Base-by-base conservation (phyloP, 92 coral and sea anemone species). In the Epizoanthus stellaris region DNA sequence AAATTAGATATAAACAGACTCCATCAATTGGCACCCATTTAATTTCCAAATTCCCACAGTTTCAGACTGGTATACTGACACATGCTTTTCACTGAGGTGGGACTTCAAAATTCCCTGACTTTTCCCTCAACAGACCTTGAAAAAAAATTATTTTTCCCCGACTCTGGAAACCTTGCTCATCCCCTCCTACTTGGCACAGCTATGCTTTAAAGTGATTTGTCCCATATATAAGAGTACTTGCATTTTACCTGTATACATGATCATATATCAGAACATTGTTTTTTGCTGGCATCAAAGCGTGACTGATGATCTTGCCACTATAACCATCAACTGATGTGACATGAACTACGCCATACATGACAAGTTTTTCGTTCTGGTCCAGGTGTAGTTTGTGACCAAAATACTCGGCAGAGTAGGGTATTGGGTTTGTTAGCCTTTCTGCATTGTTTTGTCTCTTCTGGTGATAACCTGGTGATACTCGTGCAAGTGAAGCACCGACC, bases 301-400 rank as follows among this genome's bases (percentile, higher is more conserved):
- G 87, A 43, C 81, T 12, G 49, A 88, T 72, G 38, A 90, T 82
- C 69, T 69, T 86, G 63, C 93, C 80, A 65, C 87, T 81, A 59
- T 70, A 90, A 15, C 90, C 93, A 75, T 90, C 93, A 49, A 49
- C 7, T 45, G 88, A 81, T 40, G 67, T 69, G 23, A 90, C 90
- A 23, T 76, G 93, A 38, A 85, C 76, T 20, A 90, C 84, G 6
- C 93, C 90, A 62, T 65, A 90, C 80, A 83, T 86, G 5, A 65
- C 82, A 6, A 90, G 62, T 25, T 90, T 90, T 69, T 86, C 93
- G 75, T 86, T 90, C 60, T 90, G 93, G 76, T 90, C 90, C 4
- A 90, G 43, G 30, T 90, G 87, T 54, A 90, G 56, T 56, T 90
- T 90, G 53, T 90, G 87, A 0, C 88, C 93, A 83, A 90, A 90